Percentiles rank a stretch among this genome's conserved stretches.
These are phyloP conservation scores for Picathartes gymnocephalus DNA, from an alignment of 2,113 vertebrate genomes.

Conservation along the genomic window DNA sequence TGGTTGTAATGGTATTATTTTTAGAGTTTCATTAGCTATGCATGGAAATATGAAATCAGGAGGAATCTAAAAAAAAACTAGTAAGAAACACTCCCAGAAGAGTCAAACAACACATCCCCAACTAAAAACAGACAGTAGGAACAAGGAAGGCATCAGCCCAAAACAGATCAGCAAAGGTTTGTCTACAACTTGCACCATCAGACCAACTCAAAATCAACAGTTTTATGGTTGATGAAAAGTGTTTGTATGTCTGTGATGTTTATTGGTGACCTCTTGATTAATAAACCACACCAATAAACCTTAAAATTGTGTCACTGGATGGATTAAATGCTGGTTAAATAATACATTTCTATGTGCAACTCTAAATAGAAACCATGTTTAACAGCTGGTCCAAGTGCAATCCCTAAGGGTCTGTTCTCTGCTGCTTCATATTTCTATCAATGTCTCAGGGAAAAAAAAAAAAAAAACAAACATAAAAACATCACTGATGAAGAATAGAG, in stretches of 20 bases:
- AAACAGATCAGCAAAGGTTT: neutral
- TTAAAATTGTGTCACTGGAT: neutral
- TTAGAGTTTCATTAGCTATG: neutral
- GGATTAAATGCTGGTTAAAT: neutral
- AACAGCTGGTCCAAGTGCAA: neutral
- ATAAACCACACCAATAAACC: neutral
- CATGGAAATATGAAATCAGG: neutral
- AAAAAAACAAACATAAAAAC: neutral
- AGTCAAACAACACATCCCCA: neutral
- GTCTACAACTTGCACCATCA: neutral
- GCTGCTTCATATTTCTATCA: neutral
- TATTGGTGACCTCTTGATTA: neutral
- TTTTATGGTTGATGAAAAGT: neutral
- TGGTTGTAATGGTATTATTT: neutral
- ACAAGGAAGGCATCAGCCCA: neutral
- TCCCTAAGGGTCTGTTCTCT: neutral
- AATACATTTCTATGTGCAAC: neutral
- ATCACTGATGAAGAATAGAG: neutral
- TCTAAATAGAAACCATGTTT: neutral
- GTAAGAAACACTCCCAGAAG: neutral
- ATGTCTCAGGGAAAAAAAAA: neutral
- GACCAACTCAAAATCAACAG: neutral
- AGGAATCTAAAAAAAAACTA: neutral
- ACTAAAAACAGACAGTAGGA: neutral
- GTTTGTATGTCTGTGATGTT: neutral